Conservation (phyloP, 37 sponge, comb jelly and placozoan species). For the Spongia lamella region DNA sequence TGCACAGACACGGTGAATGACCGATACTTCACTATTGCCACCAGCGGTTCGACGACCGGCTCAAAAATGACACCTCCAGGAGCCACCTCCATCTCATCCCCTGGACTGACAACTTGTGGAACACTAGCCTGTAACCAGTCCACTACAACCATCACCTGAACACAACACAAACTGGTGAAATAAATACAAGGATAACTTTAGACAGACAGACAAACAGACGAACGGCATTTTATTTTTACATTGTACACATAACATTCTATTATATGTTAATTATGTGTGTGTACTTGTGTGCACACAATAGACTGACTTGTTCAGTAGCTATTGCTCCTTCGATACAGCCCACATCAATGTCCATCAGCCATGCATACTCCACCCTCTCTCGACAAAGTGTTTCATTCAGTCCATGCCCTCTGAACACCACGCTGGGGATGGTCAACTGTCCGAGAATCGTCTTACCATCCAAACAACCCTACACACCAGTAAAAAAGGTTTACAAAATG, state of each 20-base stretch:
- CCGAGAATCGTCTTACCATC: slow-evolving; percentile 27
- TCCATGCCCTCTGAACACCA: slow-evolving; percentile 59
- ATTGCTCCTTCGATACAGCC: slow-evolving; percentile 40
- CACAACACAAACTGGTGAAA: no score
- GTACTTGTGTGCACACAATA: no score
- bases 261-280: no score
- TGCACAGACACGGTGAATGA: slow-evolving; percentile 34
- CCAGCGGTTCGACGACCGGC: slow-evolving; percentile 60
- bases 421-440: slow-evolving; percentile 21
- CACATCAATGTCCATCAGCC: slow-evolving; percentile 62
- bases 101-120: slow-evolving; percentile 26
- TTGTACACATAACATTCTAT: no score
- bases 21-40: slow-evolving; percentile 64
- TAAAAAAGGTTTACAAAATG: not conserved
- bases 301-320: slow-evolving; percentile 48
- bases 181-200: not conserved
- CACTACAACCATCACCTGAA: slow-evolving; percentile 38
- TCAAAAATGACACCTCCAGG: slow-evolving; percentile 48
- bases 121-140: slow-evolving; percentile 55
- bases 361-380: slow-evolving; percentile 81
- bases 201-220: not conserved
- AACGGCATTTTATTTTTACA: not conserved
- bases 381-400: slow-evolving; percentile 58
- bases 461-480: no score
- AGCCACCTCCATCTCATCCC: slow-evolving; percentile 44